A percentile compares a stretch with the other conserved stretches of the same genome.
These are phyloP conservation scores for Muscidifurax raptorellus DNA, from an alignment of 1,140 invertebrate genomes.

Conservation along the genomic window DNA sequence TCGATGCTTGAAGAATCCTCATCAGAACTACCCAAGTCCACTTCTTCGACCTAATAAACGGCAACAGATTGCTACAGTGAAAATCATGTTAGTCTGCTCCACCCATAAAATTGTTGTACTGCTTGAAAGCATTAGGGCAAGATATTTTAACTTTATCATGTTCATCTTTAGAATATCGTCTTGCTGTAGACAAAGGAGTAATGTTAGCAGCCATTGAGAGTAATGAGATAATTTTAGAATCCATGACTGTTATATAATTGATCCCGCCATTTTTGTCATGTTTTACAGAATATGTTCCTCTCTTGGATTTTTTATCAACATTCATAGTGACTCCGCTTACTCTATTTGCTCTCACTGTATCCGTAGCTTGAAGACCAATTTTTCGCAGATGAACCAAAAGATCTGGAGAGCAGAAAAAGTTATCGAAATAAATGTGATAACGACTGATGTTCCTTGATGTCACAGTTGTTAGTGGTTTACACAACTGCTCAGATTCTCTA, in stretches of 20 bases:
- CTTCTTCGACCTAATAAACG: background rate
- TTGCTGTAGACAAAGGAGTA: background rate
- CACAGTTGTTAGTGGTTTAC: conserved; percentile 5
- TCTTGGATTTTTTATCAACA: background rate
- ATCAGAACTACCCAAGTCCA: background rate
- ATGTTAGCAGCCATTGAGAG: conserved; percentile 2
- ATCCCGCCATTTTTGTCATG: background rate
- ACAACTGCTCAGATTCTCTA: conserved; percentile 18
- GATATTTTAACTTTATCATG: background rate
- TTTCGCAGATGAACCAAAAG: conserved; percentile 39
- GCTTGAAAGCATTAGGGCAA: background rate
- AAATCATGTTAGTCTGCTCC: background rate
- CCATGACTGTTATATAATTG: background rate
- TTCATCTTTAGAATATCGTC: conserved; percentile 4
- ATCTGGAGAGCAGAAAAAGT: conserved; percentile 41
- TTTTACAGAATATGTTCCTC: background rate
- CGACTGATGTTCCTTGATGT: conserved; percentile 17
- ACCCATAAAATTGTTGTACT: background rate
- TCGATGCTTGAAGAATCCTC: conserved; percentile 9
- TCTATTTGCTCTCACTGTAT: conserved; percentile 25
- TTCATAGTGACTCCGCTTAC: background rate
- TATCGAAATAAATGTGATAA: conserved; percentile 45
- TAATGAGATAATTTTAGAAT: conserved; percentile 39
- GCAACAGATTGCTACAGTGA: background rate
- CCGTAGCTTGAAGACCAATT: conserved; percentile 24